Base-by-base conservation (phyloP, 2,113 vertebrate species). In the Amia ocellicauda region DNA sequence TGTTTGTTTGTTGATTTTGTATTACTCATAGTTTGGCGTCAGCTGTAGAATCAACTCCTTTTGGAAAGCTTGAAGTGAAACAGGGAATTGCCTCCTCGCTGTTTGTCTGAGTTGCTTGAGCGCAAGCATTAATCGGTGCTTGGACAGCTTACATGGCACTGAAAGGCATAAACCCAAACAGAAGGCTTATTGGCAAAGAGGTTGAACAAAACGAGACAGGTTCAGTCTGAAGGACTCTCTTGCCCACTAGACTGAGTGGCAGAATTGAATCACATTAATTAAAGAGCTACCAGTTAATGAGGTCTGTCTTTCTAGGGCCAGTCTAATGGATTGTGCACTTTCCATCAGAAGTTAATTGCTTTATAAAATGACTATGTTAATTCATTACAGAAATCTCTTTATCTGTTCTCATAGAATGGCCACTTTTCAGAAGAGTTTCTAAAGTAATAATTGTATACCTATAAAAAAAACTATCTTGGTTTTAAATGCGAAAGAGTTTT, bases 301-400 rank as follows among this genome's bases (percentile, higher is more conserved):
- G 55, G 57, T 52, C 60, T 74, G 60, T 64, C 74, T 65, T 55
- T 65, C 50, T n/a, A 22, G 14, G 58, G 20, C 28, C 17, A 51
- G 43, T 27, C 57, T 66, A 66, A 70, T 70, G 68, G 63, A 61
- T 66, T 41, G 63, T 59, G 42, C 63, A 66, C 68, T 70, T 70
- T 70, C 63, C 53, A 61, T 70, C 63, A 45, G 20, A n/a, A 66
- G 58, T 58, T 72, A 69, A 72, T 72, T 69, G 63, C 62, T 69
- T 64, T 51, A 72, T 51, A 69, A 70, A 72, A 65, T 60, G 52
- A 69, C 58, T 57, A 42, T 56, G 59, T 72, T 72, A 64, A 72
- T 72, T 71, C 57, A 55, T 67, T 72, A 51, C n/a, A 54, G 60
- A 62, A 66, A 56, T 64, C n/a, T 60, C 65, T 67, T 60, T 58